Base-by-base conservation (phyloP, 2,888 invertebrate genomes). In the Caenorhabditis sp. region DNA sequence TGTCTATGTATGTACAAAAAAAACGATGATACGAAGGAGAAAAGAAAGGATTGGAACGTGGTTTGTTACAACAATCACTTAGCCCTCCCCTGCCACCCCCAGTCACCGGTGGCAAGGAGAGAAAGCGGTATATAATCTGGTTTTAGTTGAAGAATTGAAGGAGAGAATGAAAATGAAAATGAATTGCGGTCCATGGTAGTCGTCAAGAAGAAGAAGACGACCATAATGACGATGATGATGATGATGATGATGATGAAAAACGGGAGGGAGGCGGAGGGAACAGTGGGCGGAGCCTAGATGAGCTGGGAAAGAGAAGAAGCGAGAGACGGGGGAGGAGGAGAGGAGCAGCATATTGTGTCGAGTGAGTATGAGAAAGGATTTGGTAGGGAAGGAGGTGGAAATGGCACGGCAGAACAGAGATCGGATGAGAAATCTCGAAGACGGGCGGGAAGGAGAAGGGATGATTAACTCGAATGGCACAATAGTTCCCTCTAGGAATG, bases 261-360 rank as follows among this genome's bases (percentile, higher is more conserved):
- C 47, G 47, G 18, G 18, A 3, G 18, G 47, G 53, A 13, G n/a
- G 37, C 32, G 56, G 72, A 58, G 64, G 64, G 72, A 72, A 65
- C 56, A 51, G 71, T 28, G 62, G 74, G 74, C 74, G 74, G 74
- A 15, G 74, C 65, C 56, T 55, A 13, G 72, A 72, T 50, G 58
- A 56, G n/a, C 40, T 35, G 56, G 20, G 26, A 24, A 22, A 15
- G 35, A 15, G 26, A 5, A 51, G 60, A 37, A 50, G 40, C 32
- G 58, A 18, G 20, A 28, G 47, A 55, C 11, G 20, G 32, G 60
- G n/a, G n/a, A n/a, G 40, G 47, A 68, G 26, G 20, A 28, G 47
- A 55, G 18, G 20, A 47, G 60, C 58, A 64, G 72, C 56, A 72
- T 64, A 64, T 47, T 44, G 68, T 53, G 44, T 35, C n/a, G 55